Base-by-base conservation (phyloP, 1,140 invertebrate genomes). In the Fopius arisanus region DNA sequence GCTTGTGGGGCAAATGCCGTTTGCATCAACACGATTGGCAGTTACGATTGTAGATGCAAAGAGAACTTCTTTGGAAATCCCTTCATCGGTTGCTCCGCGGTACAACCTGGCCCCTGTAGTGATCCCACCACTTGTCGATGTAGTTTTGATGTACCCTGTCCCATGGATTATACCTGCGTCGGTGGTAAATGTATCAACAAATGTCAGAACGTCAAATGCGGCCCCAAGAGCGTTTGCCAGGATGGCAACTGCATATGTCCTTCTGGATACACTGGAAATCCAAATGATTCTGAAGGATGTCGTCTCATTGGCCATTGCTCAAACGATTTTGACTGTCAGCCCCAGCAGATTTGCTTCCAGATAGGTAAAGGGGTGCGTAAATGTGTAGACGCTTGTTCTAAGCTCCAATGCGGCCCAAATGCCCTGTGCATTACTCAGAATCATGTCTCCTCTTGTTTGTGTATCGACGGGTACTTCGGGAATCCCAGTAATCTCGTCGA, bases 331-430 rank as follows among this genome's bases (percentile, higher is more conserved):
- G 94, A 96, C 78, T 97, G 96, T 82, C 90, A 91, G 69, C 90
- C 92, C 76, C 90, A 92, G 9, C 92, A 97, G 88, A 96, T 96
- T 80, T 97, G 96, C 82, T 95, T 96, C 86, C 94, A 95, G 87
- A 81, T 94, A 41, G 91, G 92, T 29, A 93, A 92, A 87, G 93
- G 92, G 7, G 81, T 91, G 3, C 89, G 95, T 41, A 94, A 94
- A 83, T 96, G 95, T 85, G 91, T 96, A 0, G 95, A 96, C 80
- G 94, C 93, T 3, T 97, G 96, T 80, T 92, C 92, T 69, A 95
- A 95, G 86, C 88, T 95, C 9, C 94, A 96, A 79, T 97, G 96
- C 83, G 96, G 96, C 12, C 95, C 96, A 0, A 97, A 97, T 84
- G 95, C 96, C 3, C 84, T 96, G 0, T 97, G 96, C 81, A 90